Evolutionary conservation across 1,140 invertebrate genomes (phyloP).

Genomic region (Drosophila carrolli): DNA sequence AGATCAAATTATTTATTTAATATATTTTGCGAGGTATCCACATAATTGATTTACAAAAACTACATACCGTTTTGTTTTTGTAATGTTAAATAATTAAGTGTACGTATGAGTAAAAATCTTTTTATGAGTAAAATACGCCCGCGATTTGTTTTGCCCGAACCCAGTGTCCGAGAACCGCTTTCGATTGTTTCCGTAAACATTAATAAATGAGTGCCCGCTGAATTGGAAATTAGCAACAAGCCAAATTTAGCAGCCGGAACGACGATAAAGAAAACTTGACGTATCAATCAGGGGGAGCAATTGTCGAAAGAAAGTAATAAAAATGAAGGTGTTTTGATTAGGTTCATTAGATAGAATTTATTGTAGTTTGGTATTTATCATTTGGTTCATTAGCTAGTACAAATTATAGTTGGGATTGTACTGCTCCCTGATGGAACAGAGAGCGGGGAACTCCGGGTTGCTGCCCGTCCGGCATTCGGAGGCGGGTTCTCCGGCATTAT

Average conservation of each 20-base stretch:
- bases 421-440: slow-evolving; percentile 69
- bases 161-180: slow-evolving; percentile 51
- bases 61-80: no score
- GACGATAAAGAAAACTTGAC: slow-evolving; percentile 44
- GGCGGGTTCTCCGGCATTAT: slow-evolving; percentile 68
- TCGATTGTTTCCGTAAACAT: slow-evolving; percentile 29
- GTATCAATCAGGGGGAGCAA: slow-evolving; percentile 47
- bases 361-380: not conserved
- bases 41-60: no score
- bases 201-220: slow-evolving; percentile 32
- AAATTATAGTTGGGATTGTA: slow-evolving; percentile 79
- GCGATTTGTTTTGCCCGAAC: not conserved
- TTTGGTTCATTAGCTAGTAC: slow-evolving; percentile 27
- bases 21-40: no score
- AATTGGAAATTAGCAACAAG: slow-evolving; percentile 50
- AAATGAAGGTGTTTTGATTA: slow-evolving; percentile 25
- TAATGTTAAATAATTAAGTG: no score
- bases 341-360: slow-evolving; percentile 25
- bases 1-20: no score
- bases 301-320: slow-evolving; percentile 15
- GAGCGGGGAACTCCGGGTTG: slow-evolving; percentile 64
- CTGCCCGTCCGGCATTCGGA: slow-evolving; percentile 70
- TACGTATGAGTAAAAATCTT: no score
- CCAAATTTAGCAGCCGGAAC: slow-evolving; percentile 55
- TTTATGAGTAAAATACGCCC: not conserved